Conservation (phyloP, 1,140 invertebrate species). For the Leptinotarsa defecta region DNA sequence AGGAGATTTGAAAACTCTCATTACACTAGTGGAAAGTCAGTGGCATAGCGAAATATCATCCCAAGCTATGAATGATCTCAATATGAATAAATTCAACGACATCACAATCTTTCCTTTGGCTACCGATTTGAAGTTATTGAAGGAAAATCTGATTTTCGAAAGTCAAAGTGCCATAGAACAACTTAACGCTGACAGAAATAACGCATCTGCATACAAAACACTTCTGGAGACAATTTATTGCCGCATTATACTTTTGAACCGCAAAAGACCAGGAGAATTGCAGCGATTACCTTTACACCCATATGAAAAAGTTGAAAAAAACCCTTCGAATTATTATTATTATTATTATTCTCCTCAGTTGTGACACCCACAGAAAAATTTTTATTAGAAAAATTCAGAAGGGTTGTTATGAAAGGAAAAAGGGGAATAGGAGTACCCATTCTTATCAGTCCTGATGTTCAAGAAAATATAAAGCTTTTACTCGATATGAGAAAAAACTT, state of each 20-base stretch:
- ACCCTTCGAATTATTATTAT: slow-evolving; percentile 37
- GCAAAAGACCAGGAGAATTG: slow-evolving; percentile 46
- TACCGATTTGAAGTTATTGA: slow-evolving; percentile 52
- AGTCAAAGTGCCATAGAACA: slow-evolving; percentile 29
- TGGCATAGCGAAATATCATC: slow-evolving; percentile 40
- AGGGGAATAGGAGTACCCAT: slow-evolving; percentile 36
- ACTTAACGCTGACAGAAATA: slow-evolving; percentile 22
- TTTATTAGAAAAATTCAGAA: slow-evolving; percentile 38
- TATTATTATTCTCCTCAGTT: slow-evolving; percentile 31
- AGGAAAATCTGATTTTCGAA: slow-evolving; percentile 42
- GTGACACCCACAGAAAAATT: slow-evolving; percentile 35
- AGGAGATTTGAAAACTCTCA: slow-evolving; percentile 39
- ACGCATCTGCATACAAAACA: slow-evolving; percentile 34
- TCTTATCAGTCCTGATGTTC: slow-evolving; percentile 40
- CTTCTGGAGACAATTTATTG: slow-evolving; percentile 47
- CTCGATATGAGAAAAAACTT: slow-evolving; percentile 27
- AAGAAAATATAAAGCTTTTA: slow-evolving; percentile 34
- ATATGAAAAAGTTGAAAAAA: slow-evolving; percentile 14
- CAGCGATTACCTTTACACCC: slow-evolving; percentile 31
- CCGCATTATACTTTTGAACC: slow-evolving; percentile 43
- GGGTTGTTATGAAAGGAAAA: slow-evolving; percentile 42
- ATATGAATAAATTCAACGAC: slow-evolving; percentile 51
- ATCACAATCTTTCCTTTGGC: slow-evolving; percentile 51
- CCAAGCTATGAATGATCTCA: slow-evolving; percentile 46
- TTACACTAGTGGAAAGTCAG: slow-evolving; percentile 36